Evolutionary conservation across 2,113 vertebrate species (phyloP).

Genomic region (Raja brachyura): DNA sequence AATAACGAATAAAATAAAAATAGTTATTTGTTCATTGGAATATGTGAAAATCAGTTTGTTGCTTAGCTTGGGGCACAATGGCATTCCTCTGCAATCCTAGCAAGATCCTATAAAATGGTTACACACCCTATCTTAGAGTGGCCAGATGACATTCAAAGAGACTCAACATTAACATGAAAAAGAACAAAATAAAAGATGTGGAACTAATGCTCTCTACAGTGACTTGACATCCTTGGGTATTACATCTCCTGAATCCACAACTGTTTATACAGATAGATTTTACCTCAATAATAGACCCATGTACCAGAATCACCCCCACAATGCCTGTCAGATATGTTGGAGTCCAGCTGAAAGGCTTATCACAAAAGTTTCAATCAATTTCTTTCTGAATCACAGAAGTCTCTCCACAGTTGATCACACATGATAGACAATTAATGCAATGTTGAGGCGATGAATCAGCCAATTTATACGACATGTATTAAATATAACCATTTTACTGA

Average conservation of each 20-base stretch:
- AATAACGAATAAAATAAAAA: neutral
- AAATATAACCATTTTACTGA: constrained; percentile 11
- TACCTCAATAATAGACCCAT: neutral
- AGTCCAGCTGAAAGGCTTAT: neutral
- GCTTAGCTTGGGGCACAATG: neutral
- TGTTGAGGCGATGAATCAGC: constrained; percentile 6
- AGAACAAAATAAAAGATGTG: neutral
- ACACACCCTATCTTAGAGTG: neutral
- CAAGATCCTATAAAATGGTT: neutral
- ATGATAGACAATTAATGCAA: constrained; percentile 24
- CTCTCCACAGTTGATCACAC: neutral
- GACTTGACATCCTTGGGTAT: neutral
- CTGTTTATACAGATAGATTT: neutral
- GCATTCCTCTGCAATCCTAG: neutral
- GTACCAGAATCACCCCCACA: neutral
- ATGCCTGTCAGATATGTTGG: neutral
- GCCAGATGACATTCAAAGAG: neutral
- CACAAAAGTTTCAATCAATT: neutral
- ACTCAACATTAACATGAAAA: neutral
- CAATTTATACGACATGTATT: constrained; percentile 16
- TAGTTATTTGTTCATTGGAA: neutral
- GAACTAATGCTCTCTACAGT: neutral
- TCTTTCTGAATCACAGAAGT: constrained; percentile 7
- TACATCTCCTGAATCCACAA: neutral
- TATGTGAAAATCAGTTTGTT: neutral